Evolutionary conservation across 2,888 invertebrate genomes (phyloP).

Genomic region (Andrena trimmerana): DNA sequence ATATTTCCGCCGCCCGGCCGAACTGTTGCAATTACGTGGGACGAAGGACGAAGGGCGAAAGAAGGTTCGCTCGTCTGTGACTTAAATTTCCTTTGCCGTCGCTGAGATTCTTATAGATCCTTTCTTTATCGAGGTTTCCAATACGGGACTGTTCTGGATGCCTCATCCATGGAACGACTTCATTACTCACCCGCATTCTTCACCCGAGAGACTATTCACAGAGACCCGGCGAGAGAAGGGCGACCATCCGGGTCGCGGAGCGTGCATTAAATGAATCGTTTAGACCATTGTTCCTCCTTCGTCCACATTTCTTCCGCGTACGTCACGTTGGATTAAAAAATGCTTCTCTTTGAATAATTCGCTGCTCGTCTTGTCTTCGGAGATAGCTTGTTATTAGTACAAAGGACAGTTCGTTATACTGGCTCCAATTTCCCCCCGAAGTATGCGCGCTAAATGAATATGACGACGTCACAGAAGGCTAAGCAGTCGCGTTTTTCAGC

Average conservation of each 20-base stretch:
- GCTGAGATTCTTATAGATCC: conserved; percentile 21
- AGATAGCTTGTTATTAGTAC: background rate
- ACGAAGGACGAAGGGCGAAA: conserved; percentile 14
- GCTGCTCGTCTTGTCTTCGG: background rate
- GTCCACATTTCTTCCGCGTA: background rate
- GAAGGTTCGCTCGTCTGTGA: conserved; percentile 24
- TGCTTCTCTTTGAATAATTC: conserved; percentile 17
- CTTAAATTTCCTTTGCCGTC: conserved; percentile 45
- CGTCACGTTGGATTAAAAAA: background rate
- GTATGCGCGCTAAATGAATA: no score
- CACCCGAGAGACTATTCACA: conserved; percentile 36
- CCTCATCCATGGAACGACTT: conserved; percentile 59
- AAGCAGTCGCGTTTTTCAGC: no score
- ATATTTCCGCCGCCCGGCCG: conserved; percentile 13
- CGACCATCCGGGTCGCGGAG: conserved; percentile 34
- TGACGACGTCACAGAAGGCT: no score
- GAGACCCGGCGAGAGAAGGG: conserved; percentile 43
- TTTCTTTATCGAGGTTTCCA: conserved; percentile 50
- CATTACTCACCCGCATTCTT: conserved; percentile 72
- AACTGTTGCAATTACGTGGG: conserved; percentile 19
- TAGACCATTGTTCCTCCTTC: conserved; percentile 11
- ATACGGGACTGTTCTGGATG: conserved; percentile 60
- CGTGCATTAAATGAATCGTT: conserved; percentile 52
- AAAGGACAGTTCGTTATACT: background rate
- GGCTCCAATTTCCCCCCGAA: no score